These are phyloP conservation scores for Trichogramma dendrolimi DNA, from an alignment of 2,888 invertebrate genomes.

Conservation along the genomic window DNA sequence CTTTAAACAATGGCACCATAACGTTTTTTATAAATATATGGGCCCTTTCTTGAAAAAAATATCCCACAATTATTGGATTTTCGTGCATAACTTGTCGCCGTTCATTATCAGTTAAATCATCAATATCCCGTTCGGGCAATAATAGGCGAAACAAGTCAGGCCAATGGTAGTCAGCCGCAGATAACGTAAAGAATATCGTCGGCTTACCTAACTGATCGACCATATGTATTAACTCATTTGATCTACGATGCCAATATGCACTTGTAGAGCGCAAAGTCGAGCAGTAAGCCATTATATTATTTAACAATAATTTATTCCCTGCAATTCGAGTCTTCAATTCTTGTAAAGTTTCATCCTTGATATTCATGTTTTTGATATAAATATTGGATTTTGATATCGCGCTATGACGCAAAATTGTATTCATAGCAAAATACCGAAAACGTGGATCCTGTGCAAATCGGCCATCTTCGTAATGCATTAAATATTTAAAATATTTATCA, in stretches of 20 bases:
- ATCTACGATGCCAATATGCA: background rate
- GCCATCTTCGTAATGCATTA: background rate
- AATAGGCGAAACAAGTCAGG: background rate
- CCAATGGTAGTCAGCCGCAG: background rate
- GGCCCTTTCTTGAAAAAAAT: constrained; percentile 9
- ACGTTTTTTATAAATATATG: constrained; percentile 4
- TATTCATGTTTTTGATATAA: background rate
- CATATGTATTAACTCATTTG: background rate
- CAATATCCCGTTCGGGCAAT: background rate
- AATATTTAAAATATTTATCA: background rate
- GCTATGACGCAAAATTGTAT: background rate
- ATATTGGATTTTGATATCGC: background rate
- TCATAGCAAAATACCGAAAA: background rate
- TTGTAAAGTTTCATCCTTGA: background rate
- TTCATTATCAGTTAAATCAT: background rate
- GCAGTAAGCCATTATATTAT: background rate
- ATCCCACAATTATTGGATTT: constrained; percentile 7
- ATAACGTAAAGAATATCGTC: background rate
- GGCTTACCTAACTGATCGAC: background rate
- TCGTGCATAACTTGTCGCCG: constrained; percentile 3
- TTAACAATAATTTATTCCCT: background rate
- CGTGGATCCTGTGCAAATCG: background rate
- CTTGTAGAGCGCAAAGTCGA: background rate
- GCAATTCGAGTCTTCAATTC: background rate
- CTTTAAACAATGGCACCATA: background rate